Evolutionary conservation across 1,140 invertebrate species (phyloP).

Genomic region (Pseudomyrmex dendroicus): DNA sequence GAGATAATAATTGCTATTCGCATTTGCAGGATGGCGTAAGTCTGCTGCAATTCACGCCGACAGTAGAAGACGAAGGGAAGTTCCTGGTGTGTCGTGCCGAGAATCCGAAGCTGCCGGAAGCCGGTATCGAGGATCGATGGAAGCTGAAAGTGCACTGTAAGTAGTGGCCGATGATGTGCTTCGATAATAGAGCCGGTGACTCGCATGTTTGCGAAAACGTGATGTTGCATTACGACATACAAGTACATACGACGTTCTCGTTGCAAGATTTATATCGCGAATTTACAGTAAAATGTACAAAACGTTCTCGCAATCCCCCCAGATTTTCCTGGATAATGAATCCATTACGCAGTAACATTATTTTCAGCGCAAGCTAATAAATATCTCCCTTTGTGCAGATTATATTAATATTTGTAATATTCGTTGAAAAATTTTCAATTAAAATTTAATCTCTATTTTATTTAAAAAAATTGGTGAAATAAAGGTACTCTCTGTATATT

Average conservation of each 20-base stretch:
- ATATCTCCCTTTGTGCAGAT: neutral
- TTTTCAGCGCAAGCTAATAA: neutral
- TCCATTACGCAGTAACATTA: neutral
- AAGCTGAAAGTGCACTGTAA: constrained; percentile 87
- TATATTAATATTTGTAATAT: neutral
- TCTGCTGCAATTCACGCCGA: constrained; percentile 85
- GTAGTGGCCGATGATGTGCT: constrained; percentile 72
- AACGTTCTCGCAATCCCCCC: no score
- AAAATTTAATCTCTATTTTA: neutral
- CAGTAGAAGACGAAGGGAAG: constrained; percentile 87
- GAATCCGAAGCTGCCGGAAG: constrained; percentile 88
- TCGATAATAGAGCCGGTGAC: constrained; percentile 8
- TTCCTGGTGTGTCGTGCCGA: constrained; percentile 88
- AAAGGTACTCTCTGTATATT: neutral
- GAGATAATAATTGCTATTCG: constrained; percentile 53
- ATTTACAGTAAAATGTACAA: neutral
- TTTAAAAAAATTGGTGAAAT: neutral
- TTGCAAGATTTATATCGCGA: neutral
- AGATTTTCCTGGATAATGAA: neutral
- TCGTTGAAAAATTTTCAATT: neutral
- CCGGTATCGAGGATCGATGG: constrained; percentile 88
- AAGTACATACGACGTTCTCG: constrained; percentile 1
- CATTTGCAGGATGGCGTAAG: constrained; percentile 85
- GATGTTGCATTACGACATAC: constrained; percentile 30
- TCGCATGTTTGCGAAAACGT: constrained; percentile 28